phyloP scores from a whole-genome alignment of 2,797 vertebrate genomes.

The Macroramphosus scolopax region DNA sequence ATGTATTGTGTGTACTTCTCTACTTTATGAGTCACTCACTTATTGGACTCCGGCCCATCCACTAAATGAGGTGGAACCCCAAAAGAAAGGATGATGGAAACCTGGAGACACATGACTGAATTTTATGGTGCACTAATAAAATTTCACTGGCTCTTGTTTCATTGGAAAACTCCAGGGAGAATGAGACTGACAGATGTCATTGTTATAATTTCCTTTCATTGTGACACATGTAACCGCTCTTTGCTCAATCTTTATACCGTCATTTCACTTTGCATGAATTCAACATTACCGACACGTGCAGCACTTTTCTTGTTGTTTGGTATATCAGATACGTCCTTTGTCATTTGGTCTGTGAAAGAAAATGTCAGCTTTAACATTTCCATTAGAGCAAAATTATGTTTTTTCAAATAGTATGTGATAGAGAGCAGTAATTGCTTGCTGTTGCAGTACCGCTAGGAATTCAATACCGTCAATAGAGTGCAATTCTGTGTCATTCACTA shows the following conservation, averaged over 20 bases:
- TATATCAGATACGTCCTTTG: slow-evolving; percentile 1
- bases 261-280: slow-evolving; percentile 17
- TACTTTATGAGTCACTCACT: slow-evolving; percentile 73
- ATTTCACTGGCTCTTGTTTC: slow-evolving; percentile 53
- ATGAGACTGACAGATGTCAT: slow-evolving; percentile 20
- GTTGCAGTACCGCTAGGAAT: slow-evolving; percentile 55
- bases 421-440: slow-evolving; percentile 59
- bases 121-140: slow-evolving; percentile 69
- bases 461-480: slow-evolving; percentile 64
- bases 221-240: slow-evolving; percentile 1
- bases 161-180: slow-evolving; percentile 35
- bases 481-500: slow-evolving; percentile 61
- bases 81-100: slow-evolving; percentile 67
- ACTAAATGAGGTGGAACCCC: slow-evolving; percentile 74
- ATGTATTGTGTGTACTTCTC: slow-evolving; percentile 28
- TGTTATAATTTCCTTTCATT: slow-evolving; percentile 16
- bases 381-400: slow-evolving; percentile 49
- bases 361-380: slow-evolving; percentile 59
- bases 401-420: slow-evolving; percentile 63
- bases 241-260: slow-evolving; percentile 8
- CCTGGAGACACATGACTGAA: slow-evolving; percentile 54
- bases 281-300: not conserved
- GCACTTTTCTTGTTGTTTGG: slow-evolving; percentile 3
- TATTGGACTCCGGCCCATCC: slow-evolving; percentile 62
- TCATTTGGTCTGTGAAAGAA: slow-evolving; percentile 23